These are phyloP conservation scores for Stenoptilia bipunctidactyla DNA, from an alignment of 2,888 invertebrate species.

Conservation along the genomic window DNA sequence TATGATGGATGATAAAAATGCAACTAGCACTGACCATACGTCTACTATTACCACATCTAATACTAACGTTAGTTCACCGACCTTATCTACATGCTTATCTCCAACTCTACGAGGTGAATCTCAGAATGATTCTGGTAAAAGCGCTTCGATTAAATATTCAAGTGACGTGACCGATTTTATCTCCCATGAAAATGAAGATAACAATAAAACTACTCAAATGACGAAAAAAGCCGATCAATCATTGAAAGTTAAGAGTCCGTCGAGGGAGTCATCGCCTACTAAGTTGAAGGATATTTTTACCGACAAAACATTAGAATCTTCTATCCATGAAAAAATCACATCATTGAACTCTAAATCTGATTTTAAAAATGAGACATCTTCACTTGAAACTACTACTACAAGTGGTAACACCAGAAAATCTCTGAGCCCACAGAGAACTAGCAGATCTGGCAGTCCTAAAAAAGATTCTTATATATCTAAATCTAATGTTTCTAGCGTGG, in stretches of 20 bases:
- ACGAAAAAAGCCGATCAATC: conserved; percentile 6
- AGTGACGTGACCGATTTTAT: conserved; percentile 28
- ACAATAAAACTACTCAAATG: conserved; percentile 15
- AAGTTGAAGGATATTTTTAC: conserved; percentile 31
- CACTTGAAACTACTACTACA: no score
- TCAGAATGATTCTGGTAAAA: conserved; percentile 13
- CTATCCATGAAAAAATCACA: neutral
- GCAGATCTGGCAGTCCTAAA: conserved; percentile 12
- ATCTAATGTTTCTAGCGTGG: no score
- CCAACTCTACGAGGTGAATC: conserved; percentile 1
- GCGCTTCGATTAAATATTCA: conserved; percentile 18
- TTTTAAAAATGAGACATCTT: no score
- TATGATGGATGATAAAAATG: conserved; percentile 58
- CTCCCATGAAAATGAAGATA: conserved; percentile 26
- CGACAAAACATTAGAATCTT: conserved; percentile 13
- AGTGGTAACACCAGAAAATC: no score
- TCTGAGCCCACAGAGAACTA: no score
- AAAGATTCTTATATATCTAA: conserved; percentile 4
- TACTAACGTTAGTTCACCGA: conserved; percentile 22
- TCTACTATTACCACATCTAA: conserved; percentile 6
- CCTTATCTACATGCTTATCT: conserved; percentile 18
- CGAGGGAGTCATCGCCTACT: conserved; percentile 31
- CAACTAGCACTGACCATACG: conserved; percentile 23
- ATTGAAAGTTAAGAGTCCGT: conserved; percentile 17
- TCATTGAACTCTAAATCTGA: no score